A percentile compares a stretch with the other conserved stretches of the same genome.
phyloP scores from a whole-genome alignment of 2,113 vertebrate species.

The Caranx melampygus region DNA sequence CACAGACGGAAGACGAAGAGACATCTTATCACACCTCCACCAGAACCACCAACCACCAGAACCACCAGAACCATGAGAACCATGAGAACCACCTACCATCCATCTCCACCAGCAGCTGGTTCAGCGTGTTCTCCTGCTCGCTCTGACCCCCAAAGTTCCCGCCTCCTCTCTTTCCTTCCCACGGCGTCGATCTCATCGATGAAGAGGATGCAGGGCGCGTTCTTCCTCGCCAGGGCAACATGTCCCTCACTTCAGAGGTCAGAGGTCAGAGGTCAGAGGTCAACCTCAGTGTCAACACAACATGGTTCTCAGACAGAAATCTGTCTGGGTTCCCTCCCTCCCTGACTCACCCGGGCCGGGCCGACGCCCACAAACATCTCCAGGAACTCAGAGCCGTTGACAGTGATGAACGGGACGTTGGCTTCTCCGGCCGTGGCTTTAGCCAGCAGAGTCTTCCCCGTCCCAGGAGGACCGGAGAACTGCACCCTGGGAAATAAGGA shows the following conservation, averaged over 20 bases:
- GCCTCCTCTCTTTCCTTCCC: conserved; percentile 93
- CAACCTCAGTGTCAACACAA: not conserved
- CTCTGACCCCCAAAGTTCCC: conserved; percentile 96
- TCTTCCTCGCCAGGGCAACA: conserved; percentile 95
- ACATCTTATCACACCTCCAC: not conserved
- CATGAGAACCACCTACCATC: conserved; percentile 83
- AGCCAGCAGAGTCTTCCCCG: conserved; percentile 94
- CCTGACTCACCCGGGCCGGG: conserved; percentile 89
- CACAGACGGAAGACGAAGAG: not conserved
- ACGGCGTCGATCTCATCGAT: conserved; percentile 97
- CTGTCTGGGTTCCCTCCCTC: too few species aligned
- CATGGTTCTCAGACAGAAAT: not conserved
- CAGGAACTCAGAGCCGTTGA: conserved; percentile 95
- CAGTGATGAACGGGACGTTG: conserved; percentile 95
- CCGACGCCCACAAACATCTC: conserved; percentile 99
- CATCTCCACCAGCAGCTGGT: conserved; percentile 97
- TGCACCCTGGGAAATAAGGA: conserved; percentile 86
- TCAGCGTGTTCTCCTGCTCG: conserved; percentile 95
- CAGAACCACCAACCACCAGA: too few species aligned
- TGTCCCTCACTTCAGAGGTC: conserved; percentile 86
- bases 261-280: not conserved
- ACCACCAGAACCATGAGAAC: too few species aligned
- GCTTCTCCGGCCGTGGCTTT: conserved; percentile 97
- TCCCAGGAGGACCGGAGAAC: conserved; percentile 95
- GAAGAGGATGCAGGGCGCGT: conserved; percentile 96